Evolutionary conservation across 1,140 invertebrate species (phyloP).

Genomic region (Polypedilum pembai): DNA sequence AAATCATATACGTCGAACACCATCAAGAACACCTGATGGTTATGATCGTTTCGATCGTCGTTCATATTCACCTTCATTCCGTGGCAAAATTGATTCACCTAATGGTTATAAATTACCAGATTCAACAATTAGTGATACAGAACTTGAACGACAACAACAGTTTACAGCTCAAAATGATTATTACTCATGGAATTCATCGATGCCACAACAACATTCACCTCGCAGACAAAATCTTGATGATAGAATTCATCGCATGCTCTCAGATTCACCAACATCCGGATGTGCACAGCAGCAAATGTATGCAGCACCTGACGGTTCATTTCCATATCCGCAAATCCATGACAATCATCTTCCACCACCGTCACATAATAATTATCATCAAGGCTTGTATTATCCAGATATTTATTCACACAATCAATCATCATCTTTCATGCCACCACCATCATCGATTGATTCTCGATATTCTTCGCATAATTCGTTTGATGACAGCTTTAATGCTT

Average conservation of each 20-base stretch:
- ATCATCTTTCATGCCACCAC: slow-evolving; percentile 5
- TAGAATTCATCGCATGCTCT: slow-evolving; percentile 20
- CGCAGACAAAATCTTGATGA: slow-evolving; percentile 11
- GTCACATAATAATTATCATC: not conserved
- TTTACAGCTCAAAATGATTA: not conserved
- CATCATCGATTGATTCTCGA: not conserved
- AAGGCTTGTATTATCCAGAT: not conserved
- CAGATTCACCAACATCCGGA: not conserved
- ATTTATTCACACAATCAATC: not conserved
- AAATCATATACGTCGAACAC: not conserved
- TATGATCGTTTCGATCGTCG: slow-evolving; percentile 13
- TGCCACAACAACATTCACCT: not conserved
- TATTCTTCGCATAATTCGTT: not conserved
- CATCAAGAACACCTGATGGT: not conserved
- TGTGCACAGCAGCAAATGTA: not conserved
- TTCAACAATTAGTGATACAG: slow-evolving; percentile 13
- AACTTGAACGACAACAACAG: slow-evolving; percentile 12
- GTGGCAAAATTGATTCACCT: not conserved
- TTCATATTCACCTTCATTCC: not conserved
- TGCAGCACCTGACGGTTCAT: not conserved
- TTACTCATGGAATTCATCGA: not conserved
- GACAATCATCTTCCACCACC: not conserved
- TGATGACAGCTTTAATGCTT: not conserved
- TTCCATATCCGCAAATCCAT: not conserved
- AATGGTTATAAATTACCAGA: not conserved